Base-by-base conservation (phyloP, 2,888 invertebrate species). In the Rotaria socialis region DNA sequence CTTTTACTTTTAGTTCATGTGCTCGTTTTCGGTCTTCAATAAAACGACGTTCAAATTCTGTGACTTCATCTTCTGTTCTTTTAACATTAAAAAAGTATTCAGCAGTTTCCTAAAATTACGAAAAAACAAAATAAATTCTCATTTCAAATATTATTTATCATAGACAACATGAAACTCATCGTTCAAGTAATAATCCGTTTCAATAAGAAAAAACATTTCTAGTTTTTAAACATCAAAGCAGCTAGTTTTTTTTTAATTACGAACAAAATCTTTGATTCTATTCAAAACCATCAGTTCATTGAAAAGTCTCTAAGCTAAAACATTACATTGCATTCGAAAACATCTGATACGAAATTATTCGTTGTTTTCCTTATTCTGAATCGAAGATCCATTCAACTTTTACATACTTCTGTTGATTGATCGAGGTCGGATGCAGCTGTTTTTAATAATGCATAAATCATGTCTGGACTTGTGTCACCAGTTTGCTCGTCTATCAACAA, bases 1-100 rank as follows among this genome's bases (percentile, higher is more conserved):
- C 80, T 43, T 47, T 80, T n/a, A 80, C 14, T 47, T 80, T 80
- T 11, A 80, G n/a, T 80, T 80, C 80, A 47, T 80, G 80, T n/a
- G 80, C 43, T 0, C 47, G 43, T 80, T 80, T 80, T n/a, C 80
- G 80, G 47, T 47, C 47, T 47, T 80, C 80, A n/a, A 47, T 80
- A 80, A 80, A 80, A n/a, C 47, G 43, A 47, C 47, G 80, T 80
- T 80, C 80, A 4, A 80, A 80, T 0, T 80, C 47, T 47, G 47
- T 47, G 5, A 80, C 80, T 80, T 80, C 80, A 0, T 80, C 80
- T 80, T 80, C 80, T 5, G 22, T 80, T 80, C 47, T 80, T 80
- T 47, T 35, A 11, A 47, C 80, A 47, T 80, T 47, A 10, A 80
- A 80, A 80, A 80, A 80, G 8, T 80, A 47, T 11, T 80, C 80